Conservation (phyloP, 2,888 invertebrate genomes). For the Luffia ferchaultella region DNA sequence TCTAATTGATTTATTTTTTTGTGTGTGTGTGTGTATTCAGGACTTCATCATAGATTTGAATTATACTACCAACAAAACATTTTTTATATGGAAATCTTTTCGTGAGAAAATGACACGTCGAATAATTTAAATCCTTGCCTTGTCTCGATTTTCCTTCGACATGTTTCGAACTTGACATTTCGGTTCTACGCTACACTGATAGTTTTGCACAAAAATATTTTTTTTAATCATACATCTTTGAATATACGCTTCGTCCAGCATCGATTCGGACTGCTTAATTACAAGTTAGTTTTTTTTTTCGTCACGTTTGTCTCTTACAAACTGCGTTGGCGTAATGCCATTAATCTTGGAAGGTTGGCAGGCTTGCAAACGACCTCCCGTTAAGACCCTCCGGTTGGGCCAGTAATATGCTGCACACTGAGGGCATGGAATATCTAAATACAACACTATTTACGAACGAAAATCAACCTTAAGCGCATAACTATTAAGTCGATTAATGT, state of each 20-base stretch:
- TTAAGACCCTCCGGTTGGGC: constrained; percentile 56
- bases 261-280: constrained; percentile 38
- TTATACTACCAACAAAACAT: too few relatives aligned
- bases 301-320: constrained; percentile 50
- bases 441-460: constrained; percentile 36
- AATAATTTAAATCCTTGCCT: too few relatives aligned
- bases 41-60: too few relatives aligned
- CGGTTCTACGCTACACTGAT: too few relatives aligned
- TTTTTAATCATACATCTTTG: too few relatives aligned
- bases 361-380: constrained; percentile 61
- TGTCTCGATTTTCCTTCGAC: too few relatives aligned
- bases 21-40: too few relatives aligned
- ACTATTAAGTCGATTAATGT: constrained; percentile 27
- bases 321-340: constrained; percentile 55
- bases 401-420: constrained; percentile 49
- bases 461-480: constrained; percentile 52
- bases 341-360: constrained; percentile 60
- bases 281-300: constrained; percentile 39
- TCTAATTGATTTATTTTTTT: too few relatives aligned
- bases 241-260: constrained; percentile 12
- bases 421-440: constrained; percentile 43
- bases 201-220: too few relatives aligned
- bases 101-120: too few relatives aligned
- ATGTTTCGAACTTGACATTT: too few relatives aligned
- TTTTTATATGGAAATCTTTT: too few relatives aligned